phyloP scores from a whole-genome alignment of 2,797 vertebrate species.

The Prunella strophiata region DNA sequence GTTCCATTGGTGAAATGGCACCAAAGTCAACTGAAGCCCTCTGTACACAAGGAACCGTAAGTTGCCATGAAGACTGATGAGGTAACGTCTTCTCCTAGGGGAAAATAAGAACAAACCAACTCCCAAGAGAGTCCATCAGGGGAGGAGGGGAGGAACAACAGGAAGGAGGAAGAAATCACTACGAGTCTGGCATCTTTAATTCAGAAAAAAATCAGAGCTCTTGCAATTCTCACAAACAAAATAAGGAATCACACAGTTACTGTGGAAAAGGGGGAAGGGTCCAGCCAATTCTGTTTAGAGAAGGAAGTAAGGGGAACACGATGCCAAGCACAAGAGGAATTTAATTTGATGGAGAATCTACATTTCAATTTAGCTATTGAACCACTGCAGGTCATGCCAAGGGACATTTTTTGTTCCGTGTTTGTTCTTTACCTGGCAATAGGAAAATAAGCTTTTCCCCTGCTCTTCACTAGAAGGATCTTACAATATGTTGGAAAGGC shows the following conservation, averaged over 20 bases:
- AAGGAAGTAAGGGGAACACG: not conserved
- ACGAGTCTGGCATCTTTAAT: not conserved
- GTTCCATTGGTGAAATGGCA: not conserved
- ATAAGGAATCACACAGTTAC: not conserved
- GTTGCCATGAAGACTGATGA: not conserved
- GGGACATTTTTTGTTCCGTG: not conserved
- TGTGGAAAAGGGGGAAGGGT: not conserved
- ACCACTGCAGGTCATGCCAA: not conserved
- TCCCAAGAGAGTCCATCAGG: not conserved
- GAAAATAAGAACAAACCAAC: not conserved
- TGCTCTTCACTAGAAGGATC: not conserved
- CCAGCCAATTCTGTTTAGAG: not conserved
- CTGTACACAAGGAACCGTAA: not conserved
- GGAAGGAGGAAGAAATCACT: slow-evolving; percentile 14
- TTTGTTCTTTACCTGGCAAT: not conserved
- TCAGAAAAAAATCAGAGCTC: not conserved
- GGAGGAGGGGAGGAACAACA: not conserved
- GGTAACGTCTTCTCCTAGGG: not conserved
- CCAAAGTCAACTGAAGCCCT: not conserved
- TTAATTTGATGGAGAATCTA: slow-evolving; percentile 9
- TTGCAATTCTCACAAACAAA: slow-evolving; percentile 11
- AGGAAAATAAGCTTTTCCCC: not conserved
- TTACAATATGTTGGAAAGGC: not conserved
- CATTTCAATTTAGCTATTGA: slow-evolving; percentile 12
- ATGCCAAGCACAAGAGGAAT: not conserved